Evolutionary conservation across 1,140 invertebrate genomes (phyloP).

Genomic region (Bombus soroeensis): DNA sequence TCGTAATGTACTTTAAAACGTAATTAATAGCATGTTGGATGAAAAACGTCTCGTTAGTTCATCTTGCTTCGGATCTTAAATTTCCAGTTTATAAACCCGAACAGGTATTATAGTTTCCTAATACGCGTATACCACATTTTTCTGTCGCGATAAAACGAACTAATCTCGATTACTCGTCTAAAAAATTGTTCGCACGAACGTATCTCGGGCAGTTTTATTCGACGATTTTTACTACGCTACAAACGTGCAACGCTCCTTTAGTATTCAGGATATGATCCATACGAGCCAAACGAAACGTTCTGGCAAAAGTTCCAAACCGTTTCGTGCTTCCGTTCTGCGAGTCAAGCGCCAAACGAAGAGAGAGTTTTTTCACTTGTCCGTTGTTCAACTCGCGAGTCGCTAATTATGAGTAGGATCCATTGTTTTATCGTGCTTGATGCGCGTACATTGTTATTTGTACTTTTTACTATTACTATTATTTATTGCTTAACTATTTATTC

Average conservation of each 20-base stretch:
- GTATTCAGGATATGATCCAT: conserved; percentile 9
- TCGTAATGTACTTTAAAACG: not conserved
- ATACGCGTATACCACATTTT: not conserved
- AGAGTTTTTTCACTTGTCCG: not conserved
- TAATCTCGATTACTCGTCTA: not conserved
- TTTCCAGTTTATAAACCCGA: no score
- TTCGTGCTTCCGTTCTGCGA: conserved; percentile 1
- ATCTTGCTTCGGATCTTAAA: no score
- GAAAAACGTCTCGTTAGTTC: not conserved
- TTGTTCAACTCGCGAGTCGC: no score
- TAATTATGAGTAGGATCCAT: no score
- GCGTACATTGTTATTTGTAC: no score
- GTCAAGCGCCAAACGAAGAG: not conserved
- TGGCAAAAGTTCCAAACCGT: conserved; percentile 10
- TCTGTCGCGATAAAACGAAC: not conserved
- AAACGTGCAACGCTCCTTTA: not conserved
- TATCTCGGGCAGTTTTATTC: not conserved
- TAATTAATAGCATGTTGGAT: not conserved
- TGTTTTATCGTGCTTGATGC: not conserved
- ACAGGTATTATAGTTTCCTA: no score
- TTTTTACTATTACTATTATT: no score
- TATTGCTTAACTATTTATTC: no score
- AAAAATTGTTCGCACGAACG: not conserved
- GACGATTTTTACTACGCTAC: not conserved
- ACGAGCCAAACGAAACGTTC: not conserved